Evolutionary conservation across 2,888 invertebrate species (phyloP).

Genomic region (Emmelina monodactyla): DNA sequence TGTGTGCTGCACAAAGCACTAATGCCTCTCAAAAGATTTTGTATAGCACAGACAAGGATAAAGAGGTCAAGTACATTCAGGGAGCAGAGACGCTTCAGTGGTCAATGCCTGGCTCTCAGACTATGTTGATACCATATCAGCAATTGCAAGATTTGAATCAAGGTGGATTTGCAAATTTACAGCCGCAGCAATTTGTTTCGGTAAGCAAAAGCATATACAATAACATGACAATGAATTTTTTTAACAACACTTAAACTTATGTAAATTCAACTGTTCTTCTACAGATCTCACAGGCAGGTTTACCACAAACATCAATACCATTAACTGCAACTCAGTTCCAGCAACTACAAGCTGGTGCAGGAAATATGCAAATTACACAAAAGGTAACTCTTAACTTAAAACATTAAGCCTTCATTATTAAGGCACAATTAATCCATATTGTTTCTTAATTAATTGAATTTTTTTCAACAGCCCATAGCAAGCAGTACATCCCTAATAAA

Average conservation of each 20-base stretch:
- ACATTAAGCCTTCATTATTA: no score
- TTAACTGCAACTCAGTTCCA: conserved; percentile 49
- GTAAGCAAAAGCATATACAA: no score
- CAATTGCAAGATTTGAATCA: conserved; percentile 51
- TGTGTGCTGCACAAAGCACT: conserved; percentile 52
- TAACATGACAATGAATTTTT: no score
- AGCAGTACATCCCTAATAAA: conserved; percentile 61
- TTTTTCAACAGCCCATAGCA: conserved; percentile 49
- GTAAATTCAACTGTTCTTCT: conserved; percentile 6
- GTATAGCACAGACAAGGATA: conserved; percentile 56
- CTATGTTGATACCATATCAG: conserved; percentile 58
- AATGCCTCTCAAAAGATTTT: conserved; percentile 52
- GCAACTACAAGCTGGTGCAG: conserved; percentile 49
- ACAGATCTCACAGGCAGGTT: conserved; percentile 51
- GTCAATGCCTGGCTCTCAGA: conserved; percentile 54
- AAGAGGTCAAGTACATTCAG: conserved; percentile 55
- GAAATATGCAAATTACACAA: conserved; percentile 57
- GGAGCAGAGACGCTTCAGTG: conserved; percentile 52
- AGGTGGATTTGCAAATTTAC: conserved; percentile 39
- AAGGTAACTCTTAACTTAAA: conserved; percentile 37
- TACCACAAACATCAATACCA: conserved; percentile 48
- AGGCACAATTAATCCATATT: neutral
- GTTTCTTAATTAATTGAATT: conserved; percentile 13
- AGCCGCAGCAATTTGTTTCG: conserved; percentile 54
- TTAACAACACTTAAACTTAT: no score